Evolutionary conservation across 2,113 vertebrate genomes (phyloP).

Genomic region (Gavia stellata): DNA sequence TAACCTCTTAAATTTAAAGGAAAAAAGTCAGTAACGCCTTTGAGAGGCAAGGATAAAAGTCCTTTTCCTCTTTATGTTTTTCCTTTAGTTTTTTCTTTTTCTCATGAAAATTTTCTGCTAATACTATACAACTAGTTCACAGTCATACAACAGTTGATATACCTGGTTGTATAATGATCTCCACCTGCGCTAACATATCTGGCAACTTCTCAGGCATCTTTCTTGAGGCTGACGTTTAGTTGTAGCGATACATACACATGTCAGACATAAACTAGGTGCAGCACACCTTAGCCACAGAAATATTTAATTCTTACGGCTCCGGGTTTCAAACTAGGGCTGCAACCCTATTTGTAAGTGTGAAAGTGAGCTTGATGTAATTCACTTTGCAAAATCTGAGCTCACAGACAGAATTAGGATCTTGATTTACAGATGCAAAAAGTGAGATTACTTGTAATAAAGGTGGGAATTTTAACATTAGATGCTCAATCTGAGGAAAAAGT

Average conservation of each 20-base stretch:
- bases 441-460: background rate
- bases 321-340: background rate
- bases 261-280: background rate
- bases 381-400: background rate
- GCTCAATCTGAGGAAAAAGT: background rate
- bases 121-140: rapidly evolving
- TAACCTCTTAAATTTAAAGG: background rate
- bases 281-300: background rate
- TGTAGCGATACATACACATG: rapidly evolving
- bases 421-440: background rate
- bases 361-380: background rate
- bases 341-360: background rate
- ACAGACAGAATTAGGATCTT: background rate
- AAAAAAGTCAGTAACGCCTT: background rate
- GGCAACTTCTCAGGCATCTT: background rate
- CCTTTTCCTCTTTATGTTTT: background rate
- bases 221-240: background rate
- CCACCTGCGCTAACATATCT: background rate
- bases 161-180: background rate
- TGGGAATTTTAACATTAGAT: background rate
- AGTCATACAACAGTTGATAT: background rate
- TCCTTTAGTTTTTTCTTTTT: background rate
- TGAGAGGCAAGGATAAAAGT: background rate
- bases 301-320: background rate
- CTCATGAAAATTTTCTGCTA: background rate